These are phyloP conservation scores for Brachionus sp. DNA, from an alignment of 1,140 invertebrate genomes.

Conservation along the genomic window DNA sequence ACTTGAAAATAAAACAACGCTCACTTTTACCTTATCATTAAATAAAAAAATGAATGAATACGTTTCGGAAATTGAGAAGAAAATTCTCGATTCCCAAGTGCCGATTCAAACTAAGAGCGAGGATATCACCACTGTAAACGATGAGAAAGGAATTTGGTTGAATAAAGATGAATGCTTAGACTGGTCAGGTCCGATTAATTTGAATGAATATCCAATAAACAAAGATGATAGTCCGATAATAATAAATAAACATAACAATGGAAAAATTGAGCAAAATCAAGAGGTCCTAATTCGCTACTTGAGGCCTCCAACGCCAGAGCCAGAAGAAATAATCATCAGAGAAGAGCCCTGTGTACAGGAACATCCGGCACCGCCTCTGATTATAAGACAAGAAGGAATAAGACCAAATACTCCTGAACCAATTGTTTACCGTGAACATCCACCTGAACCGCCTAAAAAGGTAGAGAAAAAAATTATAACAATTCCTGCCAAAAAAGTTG, in stretches of 20 bases:
- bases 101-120: neutral
- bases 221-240: conserved; percentile 20
- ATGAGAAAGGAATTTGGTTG: neutral
- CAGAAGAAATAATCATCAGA: conserved; percentile 33
- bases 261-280: neutral
- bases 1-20: neutral
- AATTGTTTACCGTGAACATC: neutral
- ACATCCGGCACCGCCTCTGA: conserved; percentile 27
- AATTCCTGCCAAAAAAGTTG: neutral
- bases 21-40: neutral
- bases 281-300: neutral
- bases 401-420: conserved; percentile 31
- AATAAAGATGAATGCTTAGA: neutral
- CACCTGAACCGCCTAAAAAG: conserved; percentile 11
- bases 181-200: conserved; percentile 8
- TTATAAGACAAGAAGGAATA: conserved; percentile 18
- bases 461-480: conserved; percentile 4
- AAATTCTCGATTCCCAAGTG: neutral
- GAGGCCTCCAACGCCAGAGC: conserved; percentile 37
- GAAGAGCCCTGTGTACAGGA: neutral
- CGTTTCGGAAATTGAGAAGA: neutral
- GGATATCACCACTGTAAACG: neutral
- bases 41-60: neutral
- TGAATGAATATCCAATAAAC: conserved; percentile 41
- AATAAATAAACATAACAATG: neutral